A percentile compares a stretch with the other conserved stretches of the same genome.
Conservation (phyloP, 2,113 vertebrate species). For the Actinemys pallida region DNA sequence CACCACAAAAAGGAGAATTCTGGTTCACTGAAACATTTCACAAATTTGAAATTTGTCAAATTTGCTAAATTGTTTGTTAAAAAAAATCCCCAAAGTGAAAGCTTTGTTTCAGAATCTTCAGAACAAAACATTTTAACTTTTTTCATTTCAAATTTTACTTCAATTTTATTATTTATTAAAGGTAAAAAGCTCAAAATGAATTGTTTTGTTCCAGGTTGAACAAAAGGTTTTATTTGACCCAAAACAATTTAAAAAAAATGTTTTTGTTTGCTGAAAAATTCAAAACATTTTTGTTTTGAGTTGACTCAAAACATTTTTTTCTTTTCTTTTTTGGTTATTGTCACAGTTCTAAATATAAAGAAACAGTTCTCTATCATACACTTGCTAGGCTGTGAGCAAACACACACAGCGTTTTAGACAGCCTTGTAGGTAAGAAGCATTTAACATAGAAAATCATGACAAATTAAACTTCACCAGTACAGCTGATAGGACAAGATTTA, state of each 20-base stretch:
- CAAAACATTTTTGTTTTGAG: background rate
- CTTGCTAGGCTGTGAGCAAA: background rate
- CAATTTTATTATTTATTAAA: background rate
- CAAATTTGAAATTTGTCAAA: background rate
- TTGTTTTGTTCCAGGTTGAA: background rate
- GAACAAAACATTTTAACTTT: background rate
- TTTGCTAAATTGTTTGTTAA: background rate
- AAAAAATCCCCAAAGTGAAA: too few species aligned
- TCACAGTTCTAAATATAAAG: background rate
- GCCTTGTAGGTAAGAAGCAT: background rate
- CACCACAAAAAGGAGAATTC: background rate
- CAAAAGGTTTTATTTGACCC: background rate
- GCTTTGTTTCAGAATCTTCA: background rate
- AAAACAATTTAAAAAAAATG: background rate
- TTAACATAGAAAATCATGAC: conserved; percentile 10
- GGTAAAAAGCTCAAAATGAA: background rate
- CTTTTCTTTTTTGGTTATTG: background rate
- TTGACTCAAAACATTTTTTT: too few species aligned
- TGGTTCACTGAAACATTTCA: background rate
- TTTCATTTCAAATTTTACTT: background rate
- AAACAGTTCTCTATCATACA: background rate
- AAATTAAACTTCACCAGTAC: conserved; percentile 21
- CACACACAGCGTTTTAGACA: conserved; percentile 1
- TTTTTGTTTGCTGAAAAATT: background rate
- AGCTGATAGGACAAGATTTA: conserved; percentile 29